phyloP scores from a whole-genome alignment of 2,113 vertebrate genomes.

The Tragelaphus scriptus region DNA sequence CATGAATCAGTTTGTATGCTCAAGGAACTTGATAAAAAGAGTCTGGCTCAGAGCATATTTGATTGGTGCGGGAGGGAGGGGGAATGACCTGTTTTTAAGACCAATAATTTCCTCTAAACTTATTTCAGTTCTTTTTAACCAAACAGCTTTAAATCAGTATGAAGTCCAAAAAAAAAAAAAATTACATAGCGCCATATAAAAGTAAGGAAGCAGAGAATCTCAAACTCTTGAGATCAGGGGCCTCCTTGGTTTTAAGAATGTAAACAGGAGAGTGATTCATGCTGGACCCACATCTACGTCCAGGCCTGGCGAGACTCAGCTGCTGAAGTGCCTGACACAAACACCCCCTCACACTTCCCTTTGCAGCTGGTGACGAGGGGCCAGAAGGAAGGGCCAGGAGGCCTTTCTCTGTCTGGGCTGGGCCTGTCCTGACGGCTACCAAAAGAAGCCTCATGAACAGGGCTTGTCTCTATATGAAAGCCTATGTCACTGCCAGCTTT shows the following conservation, averaged over 20 bases:
- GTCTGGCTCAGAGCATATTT: neutral
- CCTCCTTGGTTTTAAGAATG: neutral
- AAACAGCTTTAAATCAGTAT: constrained; percentile 17
- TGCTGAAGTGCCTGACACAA: neutral
- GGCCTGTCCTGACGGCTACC: neutral
- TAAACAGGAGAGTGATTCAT: neutral
- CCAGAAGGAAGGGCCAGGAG: neutral
- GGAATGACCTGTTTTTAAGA: neutral
- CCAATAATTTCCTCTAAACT: neutral
- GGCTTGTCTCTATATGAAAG: neutral
- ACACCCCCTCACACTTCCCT: neutral
- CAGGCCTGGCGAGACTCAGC: neutral
- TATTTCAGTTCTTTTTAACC: constrained; percentile 30
- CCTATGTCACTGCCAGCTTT: neutral
- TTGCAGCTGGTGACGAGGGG: neutral
- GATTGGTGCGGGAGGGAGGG: fast-evolving
- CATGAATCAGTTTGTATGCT: neutral
- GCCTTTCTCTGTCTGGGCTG: neutral
- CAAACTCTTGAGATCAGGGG: neutral
- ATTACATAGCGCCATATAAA: neutral
- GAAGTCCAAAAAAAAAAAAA: neutral
- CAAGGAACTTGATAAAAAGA: neutral
- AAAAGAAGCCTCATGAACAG: neutral
- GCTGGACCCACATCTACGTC: neutral
- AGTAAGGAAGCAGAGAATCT: neutral